Evolutionary conservation across 1,140 invertebrate genomes (phyloP).

Genomic region (Limonius californicus): DNA sequence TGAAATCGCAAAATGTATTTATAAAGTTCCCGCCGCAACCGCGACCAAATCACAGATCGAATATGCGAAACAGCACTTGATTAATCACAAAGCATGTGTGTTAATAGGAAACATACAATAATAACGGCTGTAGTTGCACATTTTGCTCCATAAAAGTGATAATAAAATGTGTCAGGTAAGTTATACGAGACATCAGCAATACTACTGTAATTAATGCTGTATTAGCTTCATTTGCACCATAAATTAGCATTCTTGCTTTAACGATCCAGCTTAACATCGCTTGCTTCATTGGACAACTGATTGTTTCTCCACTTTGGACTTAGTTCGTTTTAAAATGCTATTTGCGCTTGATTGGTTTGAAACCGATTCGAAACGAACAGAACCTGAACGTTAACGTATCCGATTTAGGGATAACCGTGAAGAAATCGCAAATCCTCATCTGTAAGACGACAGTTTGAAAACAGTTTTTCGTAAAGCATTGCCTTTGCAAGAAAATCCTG

Average conservation of each 20-base stretch:
- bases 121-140: not conserved
- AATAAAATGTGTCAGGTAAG: slow-evolving; percentile 17
- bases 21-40: not conserved
- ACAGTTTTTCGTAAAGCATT: no score
- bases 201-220: slow-evolving; percentile 16
- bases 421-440: no score
- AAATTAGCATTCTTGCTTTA: slow-evolving; percentile 14
- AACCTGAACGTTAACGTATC: no score
- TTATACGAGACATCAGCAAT: slow-evolving; percentile 4
- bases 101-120: slow-evolving; percentile 4
- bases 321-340: no score
- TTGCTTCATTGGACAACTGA: not conserved
- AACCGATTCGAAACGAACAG: no score
- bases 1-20: no score
- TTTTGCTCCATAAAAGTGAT: slow-evolving; percentile 16
- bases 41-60: not conserved
- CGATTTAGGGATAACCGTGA: no score
- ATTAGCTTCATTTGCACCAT: slow-evolving; percentile 16
- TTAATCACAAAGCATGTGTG: not conserved
- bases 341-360: no score
- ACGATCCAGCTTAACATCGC: not conserved
- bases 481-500: no score
- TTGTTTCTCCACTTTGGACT: not conserved
- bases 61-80: slow-evolving; percentile 3
- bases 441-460: no score